phyloP scores from a whole-genome alignment of 2,113 vertebrate species.

The Chionis minor region DNA sequence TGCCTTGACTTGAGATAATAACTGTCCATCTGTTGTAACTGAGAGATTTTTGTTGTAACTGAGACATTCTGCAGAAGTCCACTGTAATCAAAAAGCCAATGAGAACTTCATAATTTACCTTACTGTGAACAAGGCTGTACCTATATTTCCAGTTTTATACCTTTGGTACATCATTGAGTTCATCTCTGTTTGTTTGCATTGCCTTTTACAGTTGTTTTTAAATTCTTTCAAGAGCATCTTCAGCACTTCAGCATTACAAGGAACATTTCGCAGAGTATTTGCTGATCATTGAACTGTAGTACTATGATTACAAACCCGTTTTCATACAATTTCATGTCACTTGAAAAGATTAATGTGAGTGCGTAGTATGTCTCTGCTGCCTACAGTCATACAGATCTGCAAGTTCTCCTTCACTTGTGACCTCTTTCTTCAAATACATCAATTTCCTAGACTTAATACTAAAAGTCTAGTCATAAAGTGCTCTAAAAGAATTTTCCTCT shows the following conservation, averaged over 20 bases:
- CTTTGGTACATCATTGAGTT: neutral
- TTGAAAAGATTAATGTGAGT: neutral
- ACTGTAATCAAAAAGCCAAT: neutral
- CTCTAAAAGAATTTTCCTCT: constrained; percentile 26
- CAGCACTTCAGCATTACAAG: neutral
- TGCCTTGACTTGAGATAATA: neutral
- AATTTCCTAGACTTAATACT: constrained; percentile 9
- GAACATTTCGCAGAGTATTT: neutral
- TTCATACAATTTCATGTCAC: neutral
- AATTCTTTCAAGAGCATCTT: neutral
- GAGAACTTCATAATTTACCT: neutral
- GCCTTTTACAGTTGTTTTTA: neutral
- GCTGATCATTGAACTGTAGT: neutral
- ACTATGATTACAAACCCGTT: neutral
- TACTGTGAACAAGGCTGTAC: neutral
- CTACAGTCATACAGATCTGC: neutral
- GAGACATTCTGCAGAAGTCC: neutral
- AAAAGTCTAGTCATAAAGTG: constrained; percentile 27
- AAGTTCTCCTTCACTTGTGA: constrained; percentile 18
- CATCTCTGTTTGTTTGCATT: neutral
- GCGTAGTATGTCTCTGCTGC: neutral
- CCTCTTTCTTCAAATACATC: constrained; percentile 26
- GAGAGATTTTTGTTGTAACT: neutral
- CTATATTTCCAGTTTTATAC: neutral
- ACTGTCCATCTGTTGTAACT: neutral